Percentiles rank a stretch among this genome's conserved stretches.
Conservation (phyloP, 2,797 vertebrate species). For the Pteropus rufus region DNA sequence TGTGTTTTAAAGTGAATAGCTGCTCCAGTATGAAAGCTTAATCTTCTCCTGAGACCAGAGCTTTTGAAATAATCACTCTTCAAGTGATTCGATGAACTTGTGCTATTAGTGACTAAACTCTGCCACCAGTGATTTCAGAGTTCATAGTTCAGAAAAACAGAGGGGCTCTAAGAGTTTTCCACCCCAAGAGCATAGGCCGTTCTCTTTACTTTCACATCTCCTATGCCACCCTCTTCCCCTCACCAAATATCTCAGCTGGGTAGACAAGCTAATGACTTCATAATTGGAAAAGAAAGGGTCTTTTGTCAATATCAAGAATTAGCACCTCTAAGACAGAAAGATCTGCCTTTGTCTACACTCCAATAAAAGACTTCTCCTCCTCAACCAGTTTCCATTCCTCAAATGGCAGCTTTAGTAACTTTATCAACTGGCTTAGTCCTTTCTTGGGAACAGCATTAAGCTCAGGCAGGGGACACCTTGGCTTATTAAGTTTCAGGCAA, state of each 20-base stretch:
- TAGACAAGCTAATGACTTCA: slow-evolving; percentile 35
- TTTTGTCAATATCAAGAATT: slow-evolving; percentile 58
- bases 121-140: slow-evolving; percentile 43
- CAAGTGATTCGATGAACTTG: slow-evolving; percentile 60
- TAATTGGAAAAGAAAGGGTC: slow-evolving; percentile 19
- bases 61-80: slow-evolving; percentile 53
- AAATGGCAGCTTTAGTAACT: slow-evolving; percentile 65
- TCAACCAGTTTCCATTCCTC: slow-evolving; percentile 23
- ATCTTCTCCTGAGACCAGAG: slow-evolving; percentile 68
- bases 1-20: slow-evolving; percentile 53
- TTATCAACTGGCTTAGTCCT: slow-evolving; percentile 51
- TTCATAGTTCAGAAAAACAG: slow-evolving; percentile 23
- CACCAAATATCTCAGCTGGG: slow-evolving; percentile 10
- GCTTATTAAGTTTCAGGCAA: slow-evolving; percentile 52
- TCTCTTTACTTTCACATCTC: not conserved
- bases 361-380: not conserved
- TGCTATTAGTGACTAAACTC: slow-evolving; percentile 70
- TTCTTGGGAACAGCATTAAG: slow-evolving; percentile 33
- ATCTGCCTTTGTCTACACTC: slow-evolving; percentile 44
- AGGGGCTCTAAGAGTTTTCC: slow-evolving; percentile 24
- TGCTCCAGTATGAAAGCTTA: slow-evolving; percentile 61
- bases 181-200: not conserved
- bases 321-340: slow-evolving; percentile 74
- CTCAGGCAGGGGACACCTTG: slow-evolving; percentile 50
- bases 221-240: not conserved